These are phyloP conservation scores for Lipotes vexillifer DNA, from an alignment of 2,113 vertebrate genomes.

Conservation along the genomic window DNA sequence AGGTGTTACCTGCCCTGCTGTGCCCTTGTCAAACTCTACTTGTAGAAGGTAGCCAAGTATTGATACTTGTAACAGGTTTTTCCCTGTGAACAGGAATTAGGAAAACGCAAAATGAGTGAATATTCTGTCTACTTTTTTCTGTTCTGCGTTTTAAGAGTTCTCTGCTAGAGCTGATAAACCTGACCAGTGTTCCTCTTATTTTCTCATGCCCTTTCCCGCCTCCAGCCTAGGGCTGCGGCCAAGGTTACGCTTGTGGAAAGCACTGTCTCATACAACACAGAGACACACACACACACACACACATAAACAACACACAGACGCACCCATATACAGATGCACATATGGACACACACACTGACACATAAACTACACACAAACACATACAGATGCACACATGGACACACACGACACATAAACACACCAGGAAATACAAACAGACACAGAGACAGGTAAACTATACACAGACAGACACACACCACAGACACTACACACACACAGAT, in stretches of 20 bases:
- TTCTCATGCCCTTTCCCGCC: neutral
- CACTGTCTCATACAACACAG: neutral
- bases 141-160: neutral
- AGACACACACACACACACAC: neutral
- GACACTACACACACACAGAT: neutral
- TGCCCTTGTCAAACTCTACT: too few species aligned
- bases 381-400: neutral
- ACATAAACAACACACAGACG: neutral
- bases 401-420: neutral
- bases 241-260: neutral
- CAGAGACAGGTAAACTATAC: neutral
- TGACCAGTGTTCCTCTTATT: neutral
- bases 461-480: neutral
- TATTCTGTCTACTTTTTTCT: neutral
- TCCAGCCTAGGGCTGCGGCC: neutral
- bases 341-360: neutral
- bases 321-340: neutral
- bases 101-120: neutral
- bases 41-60: neutral
- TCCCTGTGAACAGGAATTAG: neutral
- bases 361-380: neutral
- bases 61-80: neutral
- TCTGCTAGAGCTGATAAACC: neutral
- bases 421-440: neutral
- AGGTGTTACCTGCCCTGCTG: fast-evolving